Evolutionary conservation across 92 coral and sea anemone species (phyloP).

Genomic region (Heliopora coerulea): DNA sequence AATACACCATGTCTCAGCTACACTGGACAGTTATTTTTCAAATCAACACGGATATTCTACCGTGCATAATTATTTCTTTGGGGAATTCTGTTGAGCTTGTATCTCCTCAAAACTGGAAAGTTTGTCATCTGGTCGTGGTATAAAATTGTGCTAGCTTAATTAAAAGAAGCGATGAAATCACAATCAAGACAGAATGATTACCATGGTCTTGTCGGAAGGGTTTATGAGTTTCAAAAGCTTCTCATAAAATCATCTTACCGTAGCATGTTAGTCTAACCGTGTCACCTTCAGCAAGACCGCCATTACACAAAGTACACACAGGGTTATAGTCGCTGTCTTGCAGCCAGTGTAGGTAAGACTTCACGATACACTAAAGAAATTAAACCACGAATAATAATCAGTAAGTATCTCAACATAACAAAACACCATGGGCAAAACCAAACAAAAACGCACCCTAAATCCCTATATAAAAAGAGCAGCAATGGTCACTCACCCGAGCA

Average conservation of each 20-base stretch:
- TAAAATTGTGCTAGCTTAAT: no score
- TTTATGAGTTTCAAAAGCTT: background rate
- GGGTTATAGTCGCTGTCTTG: slow-evolving; percentile 99
- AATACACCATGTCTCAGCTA: no score
- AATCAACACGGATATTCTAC: no score
- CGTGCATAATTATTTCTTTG: no score
- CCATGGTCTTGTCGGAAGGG: no score
- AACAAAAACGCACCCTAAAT: background rate
- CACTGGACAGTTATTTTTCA: no score
- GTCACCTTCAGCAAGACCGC: slow-evolving; percentile 79
- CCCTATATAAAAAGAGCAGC: background rate
- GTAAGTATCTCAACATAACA: no score
- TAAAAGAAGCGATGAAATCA: no score
- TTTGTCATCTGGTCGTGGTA: no score
- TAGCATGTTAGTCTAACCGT: slow-evolving; percentile 86
- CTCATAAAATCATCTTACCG: slow-evolving; percentile 61
- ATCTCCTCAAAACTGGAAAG: no score
- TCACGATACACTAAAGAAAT: slow-evolving; percentile 79
- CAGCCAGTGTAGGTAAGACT: slow-evolving; percentile 95
- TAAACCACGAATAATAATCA: background rate
- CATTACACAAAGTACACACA: slow-evolving; percentile 96
- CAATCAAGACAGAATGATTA: no score
- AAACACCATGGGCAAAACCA: slow-evolving; percentile 1
- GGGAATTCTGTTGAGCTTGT: no score
- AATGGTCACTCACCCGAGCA: slow-evolving; percentile 63